phyloP scores from a whole-genome alignment of 2,888 invertebrate genomes.

The Caprella mutica region DNA sequence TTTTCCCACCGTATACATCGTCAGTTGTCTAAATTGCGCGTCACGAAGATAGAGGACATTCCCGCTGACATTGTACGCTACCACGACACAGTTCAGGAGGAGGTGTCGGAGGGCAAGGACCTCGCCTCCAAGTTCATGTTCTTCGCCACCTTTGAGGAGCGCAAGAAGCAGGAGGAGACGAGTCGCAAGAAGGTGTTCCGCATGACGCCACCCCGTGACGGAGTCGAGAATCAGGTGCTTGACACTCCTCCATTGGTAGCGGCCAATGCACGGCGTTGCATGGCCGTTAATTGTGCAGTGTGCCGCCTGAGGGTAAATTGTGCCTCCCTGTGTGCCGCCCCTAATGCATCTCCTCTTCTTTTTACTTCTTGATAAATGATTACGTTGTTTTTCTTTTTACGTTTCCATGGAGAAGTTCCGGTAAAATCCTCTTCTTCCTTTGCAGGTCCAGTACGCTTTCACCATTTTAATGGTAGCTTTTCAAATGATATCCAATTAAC shows the following conservation, averaged over 20 bases:
- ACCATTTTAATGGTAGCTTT: too few species aligned
- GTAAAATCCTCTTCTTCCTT: too few species aligned
- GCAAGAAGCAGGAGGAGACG: slow-evolving; percentile 39
- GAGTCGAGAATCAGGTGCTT: slow-evolving; percentile 38
- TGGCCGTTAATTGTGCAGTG: slow-evolving; percentile 34
- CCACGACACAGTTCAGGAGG: slow-evolving; percentile 55
- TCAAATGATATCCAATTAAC: too few species aligned
- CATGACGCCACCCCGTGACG: slow-evolving; percentile 77
- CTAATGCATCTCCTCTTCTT: too few species aligned
- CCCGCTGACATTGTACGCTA: slow-evolving; percentile 2
- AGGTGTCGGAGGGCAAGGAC: slow-evolving; percentile 69
- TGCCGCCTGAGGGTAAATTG: slow-evolving; percentile 33
- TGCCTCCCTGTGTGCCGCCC: too few species aligned
- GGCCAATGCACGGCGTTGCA: slow-evolving; percentile 27
- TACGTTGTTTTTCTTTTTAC: too few species aligned
- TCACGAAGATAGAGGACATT: too few species aligned
- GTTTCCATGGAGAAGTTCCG: too few species aligned
- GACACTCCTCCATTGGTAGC: slow-evolving; percentile 16
- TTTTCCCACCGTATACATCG: too few species aligned
- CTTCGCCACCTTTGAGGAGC: slow-evolving; percentile 72
- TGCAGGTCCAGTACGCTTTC: too few species aligned
- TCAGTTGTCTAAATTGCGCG: too few species aligned
- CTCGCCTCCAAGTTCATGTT: slow-evolving; percentile 77
- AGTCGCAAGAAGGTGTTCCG: slow-evolving; percentile 59
- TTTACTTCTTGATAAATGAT: too few species aligned